Evolutionary conservation across 2,797 vertebrate species (phyloP).

Genomic region (Babyrousa celebensis): DNA sequence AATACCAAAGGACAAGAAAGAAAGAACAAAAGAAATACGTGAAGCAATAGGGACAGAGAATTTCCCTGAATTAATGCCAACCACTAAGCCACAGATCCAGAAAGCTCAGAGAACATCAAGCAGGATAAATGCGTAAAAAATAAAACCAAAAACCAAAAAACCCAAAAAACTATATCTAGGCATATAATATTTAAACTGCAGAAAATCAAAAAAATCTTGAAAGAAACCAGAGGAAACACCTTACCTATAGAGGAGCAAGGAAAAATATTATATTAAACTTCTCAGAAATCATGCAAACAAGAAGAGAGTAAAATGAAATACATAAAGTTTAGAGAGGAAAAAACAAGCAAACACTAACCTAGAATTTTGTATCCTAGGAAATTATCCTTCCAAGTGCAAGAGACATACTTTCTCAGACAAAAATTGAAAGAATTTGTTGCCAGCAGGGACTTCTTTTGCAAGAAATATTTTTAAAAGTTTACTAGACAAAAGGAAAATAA

Average conservation of each 20-base stretch:
- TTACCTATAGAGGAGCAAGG: neutral
- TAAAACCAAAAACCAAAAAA: too few relatives aligned
- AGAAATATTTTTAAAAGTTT: conserved; percentile 21
- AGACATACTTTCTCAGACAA: neutral
- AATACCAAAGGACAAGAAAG: neutral
- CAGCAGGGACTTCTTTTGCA: neutral
- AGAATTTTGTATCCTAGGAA: neutral
- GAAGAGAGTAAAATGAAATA: neutral
- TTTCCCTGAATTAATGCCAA: neutral
- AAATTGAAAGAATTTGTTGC: neutral
- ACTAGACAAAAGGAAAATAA: conserved; percentile 8
- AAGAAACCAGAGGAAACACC: neutral
- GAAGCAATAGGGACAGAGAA: neutral
- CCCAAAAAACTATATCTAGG: neutral
- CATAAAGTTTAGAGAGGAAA: neutral
- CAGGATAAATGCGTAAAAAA: neutral
- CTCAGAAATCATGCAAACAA: neutral
- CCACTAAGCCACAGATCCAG: neutral
- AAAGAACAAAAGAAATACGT: neutral
- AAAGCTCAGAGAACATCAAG: neutral
- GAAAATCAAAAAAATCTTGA: neutral
- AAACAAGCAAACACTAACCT: neutral
- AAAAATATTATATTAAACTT: neutral
- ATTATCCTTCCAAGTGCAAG: conserved; percentile 31
- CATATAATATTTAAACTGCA: neutral